Evolutionary conservation across 2,113 vertebrate genomes (phyloP).

Genomic region (Galemys pyrenaicus): DNA sequence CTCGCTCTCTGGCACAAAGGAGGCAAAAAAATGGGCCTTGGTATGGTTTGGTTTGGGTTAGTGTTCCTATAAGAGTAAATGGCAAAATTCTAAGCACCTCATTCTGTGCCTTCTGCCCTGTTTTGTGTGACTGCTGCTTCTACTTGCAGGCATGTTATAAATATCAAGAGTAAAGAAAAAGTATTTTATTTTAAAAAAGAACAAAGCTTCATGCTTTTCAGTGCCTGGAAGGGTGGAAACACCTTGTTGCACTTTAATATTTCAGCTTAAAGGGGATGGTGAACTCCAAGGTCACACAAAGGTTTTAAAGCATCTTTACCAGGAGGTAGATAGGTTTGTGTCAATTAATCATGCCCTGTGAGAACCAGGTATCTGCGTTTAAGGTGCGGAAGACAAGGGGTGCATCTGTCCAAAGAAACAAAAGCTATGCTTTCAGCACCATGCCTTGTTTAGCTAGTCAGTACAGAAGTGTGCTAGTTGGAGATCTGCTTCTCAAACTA

Average conservation of each 20-base stretch:
- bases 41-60: neutral
- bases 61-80: neutral
- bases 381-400: neutral
- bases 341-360: neutral
- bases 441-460: neutral
- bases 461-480: neutral
- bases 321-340: neutral
- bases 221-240: slow-evolving; percentile 54
- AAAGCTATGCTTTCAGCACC: neutral
- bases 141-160: too few relatives aligned
- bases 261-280: neutral
- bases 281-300: neutral
- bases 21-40: neutral
- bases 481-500: neutral
- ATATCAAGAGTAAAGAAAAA: neutral
- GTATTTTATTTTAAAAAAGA: slow-evolving; percentile 27
- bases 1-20: neutral
- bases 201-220: slow-evolving; percentile 46
- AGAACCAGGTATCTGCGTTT: neutral
- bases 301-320: neutral
- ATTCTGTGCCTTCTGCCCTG: too few relatives aligned
- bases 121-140: neutral
- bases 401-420: neutral
- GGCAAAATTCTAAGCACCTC: neutral
- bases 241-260: neutral